These are phyloP conservation scores for Automeris io DNA, from an alignment of 2,888 invertebrate species.

Conservation along the genomic window DNA sequence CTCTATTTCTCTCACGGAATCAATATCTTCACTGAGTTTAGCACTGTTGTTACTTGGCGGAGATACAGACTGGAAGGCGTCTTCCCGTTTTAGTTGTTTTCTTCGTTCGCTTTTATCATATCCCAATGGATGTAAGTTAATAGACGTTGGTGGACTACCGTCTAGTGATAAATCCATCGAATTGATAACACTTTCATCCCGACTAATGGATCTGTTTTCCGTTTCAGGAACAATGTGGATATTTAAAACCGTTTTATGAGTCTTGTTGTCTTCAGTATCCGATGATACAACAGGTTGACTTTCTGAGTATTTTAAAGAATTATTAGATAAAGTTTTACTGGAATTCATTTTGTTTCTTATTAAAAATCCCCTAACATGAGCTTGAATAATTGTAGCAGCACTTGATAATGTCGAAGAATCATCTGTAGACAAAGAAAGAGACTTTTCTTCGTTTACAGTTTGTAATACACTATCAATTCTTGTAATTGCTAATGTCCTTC, in stretches of 20 bases:
- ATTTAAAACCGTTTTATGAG: slow-evolving; percentile 59
- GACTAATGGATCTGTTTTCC: slow-evolving; percentile 45
- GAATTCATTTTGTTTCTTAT: slow-evolving; percentile 72
- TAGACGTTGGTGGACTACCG: slow-evolving; percentile 56
- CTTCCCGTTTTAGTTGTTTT: slow-evolving; percentile 67
- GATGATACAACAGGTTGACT: slow-evolving; percentile 39
- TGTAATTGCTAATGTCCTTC: slow-evolving; percentile 50
- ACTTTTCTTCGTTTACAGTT: slow-evolving; percentile 74
- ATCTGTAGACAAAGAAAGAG: slow-evolving; percentile 65
- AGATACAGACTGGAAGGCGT: slow-evolving; percentile 69
- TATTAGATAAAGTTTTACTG: slow-evolving; percentile 54
- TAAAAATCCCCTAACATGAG: slow-evolving; percentile 81
- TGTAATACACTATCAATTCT: slow-evolving; percentile 69
- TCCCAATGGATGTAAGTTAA: slow-evolving; percentile 60
- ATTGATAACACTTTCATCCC: slow-evolving; percentile 61
- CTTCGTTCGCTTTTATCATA: slow-evolving; percentile 61
- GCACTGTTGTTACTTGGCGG: slow-evolving; percentile 67
- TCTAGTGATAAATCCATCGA: slow-evolving; percentile 64
- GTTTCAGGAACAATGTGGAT: slow-evolving; percentile 67
- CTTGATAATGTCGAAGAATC: slow-evolving; percentile 71
- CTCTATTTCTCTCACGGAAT: slow-evolving; percentile 48
- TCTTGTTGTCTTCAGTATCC: slow-evolving; percentile 38
- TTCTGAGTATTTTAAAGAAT: slow-evolving; percentile 54
- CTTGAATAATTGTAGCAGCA: slow-evolving; percentile 81
- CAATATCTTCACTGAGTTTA: slow-evolving; percentile 63